A percentile compares a stretch with the other conserved stretches of the same genome.
Evolutionary conservation across 2,888 invertebrate species (phyloP).

Genomic region (Cheilosia impressa): DNA sequence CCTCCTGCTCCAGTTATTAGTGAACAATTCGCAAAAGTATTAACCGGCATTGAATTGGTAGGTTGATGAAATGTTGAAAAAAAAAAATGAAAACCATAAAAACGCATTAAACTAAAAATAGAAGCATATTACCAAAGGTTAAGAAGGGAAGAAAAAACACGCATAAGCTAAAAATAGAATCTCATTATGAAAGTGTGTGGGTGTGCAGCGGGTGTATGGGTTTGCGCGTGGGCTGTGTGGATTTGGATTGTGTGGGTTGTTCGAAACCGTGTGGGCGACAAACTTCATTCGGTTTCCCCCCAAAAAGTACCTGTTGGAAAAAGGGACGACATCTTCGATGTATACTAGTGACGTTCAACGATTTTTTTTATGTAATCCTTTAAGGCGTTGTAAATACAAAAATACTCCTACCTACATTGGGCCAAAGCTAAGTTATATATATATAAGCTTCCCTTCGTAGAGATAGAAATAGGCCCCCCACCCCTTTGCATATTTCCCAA

Average conservation of each 20-base stretch:
- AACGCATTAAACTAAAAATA: conserved; percentile 52
- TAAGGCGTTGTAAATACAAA: conserved; percentile 40
- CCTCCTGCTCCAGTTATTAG: neutral
- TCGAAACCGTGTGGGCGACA: conserved; percentile 8
- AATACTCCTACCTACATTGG: conserved; percentile 41
- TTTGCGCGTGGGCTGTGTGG: neutral
- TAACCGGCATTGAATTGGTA: conserved; percentile 51
- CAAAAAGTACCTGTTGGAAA: conserved; percentile 69
- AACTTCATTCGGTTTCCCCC: conserved; percentile 30
- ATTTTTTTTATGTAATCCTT: conserved; percentile 42
- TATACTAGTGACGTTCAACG: conserved; percentile 37
- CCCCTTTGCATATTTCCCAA: neutral
- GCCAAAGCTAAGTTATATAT: conserved; percentile 29
- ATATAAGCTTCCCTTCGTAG: conserved; percentile 6
- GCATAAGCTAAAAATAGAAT: conserved; percentile 52
- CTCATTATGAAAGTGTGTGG: conserved; percentile 14
- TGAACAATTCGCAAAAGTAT: neutral
- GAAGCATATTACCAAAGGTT: conserved; percentile 23
- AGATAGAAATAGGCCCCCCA: neutral
- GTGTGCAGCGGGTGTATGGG: neutral
- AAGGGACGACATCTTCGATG: conserved; percentile 50
- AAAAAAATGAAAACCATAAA: neutral
- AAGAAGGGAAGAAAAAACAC: conserved; percentile 9
- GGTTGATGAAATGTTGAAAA: conserved; percentile 13
- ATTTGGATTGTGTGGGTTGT: neutral